Base-by-base conservation (phyloP, 2,888 invertebrate genomes). In the Drosophila antonietae region DNA sequence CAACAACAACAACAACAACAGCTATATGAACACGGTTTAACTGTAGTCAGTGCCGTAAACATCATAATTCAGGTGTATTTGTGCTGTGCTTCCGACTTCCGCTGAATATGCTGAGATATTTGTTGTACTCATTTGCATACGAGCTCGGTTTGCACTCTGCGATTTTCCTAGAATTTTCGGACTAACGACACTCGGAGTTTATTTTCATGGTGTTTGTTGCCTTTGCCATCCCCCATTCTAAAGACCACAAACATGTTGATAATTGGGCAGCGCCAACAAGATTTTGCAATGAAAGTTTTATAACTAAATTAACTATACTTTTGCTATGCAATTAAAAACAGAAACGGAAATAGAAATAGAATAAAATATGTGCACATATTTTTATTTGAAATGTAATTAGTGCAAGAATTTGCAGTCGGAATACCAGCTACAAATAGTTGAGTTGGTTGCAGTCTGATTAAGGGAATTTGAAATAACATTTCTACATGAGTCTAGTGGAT, bases 31-130 rank as follows among this genome's bases (percentile, higher is more conserved):
- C 6, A 43, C 46, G 53, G 53, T 37, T 39, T 31, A 23, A 52
- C 47, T 28, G 23, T 20, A 46, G 52, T 43, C 55, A 55, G 46
- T 60, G 73, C 43, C 58, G 60, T 49, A 69, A 78, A 84, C 78
- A 84, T 84, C 83, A 85, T 87, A 85, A 82, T 80, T 85, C 80
- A 85, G 84, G 75, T 80, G 71, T 78, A 84, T 87, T 84, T 84
- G 79, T 84, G 79, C 79, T 85, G 74, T 77, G 83, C 73, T 79
- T 63, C 71, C 77, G 68, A 85, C 85, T 81, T 85, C 85, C 85
- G 85, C 69, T 81, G 74, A 75, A 79, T 73, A 61, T 77, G 75
- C 68, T 70, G 53, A 52, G 69, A 69, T 67, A 77, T 80, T 75
- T 76, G 41, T 65, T 63, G 28, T 28, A 74, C 75, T 67, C 70